Evolutionary conservation across 2,888 invertebrate species (phyloP), one percentile per base, ranked within the genome.

Genomic region (Omphaloscelis lunosa): DNA sequence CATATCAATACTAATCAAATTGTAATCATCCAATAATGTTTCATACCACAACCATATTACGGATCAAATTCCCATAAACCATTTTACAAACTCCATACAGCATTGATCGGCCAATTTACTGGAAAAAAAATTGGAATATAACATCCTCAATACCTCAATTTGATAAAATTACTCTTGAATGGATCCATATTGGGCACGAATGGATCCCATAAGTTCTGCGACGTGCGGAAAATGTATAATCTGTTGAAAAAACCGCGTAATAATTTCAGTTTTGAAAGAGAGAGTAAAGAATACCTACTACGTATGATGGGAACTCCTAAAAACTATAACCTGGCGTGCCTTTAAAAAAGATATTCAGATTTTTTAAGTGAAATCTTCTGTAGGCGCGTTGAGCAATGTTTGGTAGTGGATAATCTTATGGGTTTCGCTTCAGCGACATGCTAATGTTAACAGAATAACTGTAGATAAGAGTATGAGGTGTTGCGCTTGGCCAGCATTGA

Each of bases 91-190:
- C 48, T 61, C 72, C 67, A 39, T 68, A 59, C n/a, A 56, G 53
- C 67, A 66, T 66, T 85, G 83, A 87, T 85, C 69, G 85, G 63
- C 65, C 72, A 82, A 87, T 81, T 85, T 83, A 62, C 59, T 34
- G 51, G 34, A 56, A 66, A 69, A 80, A 84, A 86, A 83, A 76
- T 85, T 85, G 76, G 61, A 85, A 85, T 77, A 66, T 76, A 78
- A 87, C 72, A 68, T 79, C 72, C 29, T 65, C 58, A 67, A 72
- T 82, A 75, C 75, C 71, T 67, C 87, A 84, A 86, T 84, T 78
- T 84, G 75, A 59, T 73, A 27, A 73, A 80, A 80, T 80, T 75
- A 76, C 56, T 29, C 48, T 74, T 75, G 56, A 72, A 67, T 73
- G 4, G 62, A 51, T 67, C 67, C 53, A 39, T 53, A 61, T 69